These are phyloP conservation scores for Amphipoea lucens DNA, from an alignment of 2,888 invertebrate genomes.

Conservation along the genomic window DNA sequence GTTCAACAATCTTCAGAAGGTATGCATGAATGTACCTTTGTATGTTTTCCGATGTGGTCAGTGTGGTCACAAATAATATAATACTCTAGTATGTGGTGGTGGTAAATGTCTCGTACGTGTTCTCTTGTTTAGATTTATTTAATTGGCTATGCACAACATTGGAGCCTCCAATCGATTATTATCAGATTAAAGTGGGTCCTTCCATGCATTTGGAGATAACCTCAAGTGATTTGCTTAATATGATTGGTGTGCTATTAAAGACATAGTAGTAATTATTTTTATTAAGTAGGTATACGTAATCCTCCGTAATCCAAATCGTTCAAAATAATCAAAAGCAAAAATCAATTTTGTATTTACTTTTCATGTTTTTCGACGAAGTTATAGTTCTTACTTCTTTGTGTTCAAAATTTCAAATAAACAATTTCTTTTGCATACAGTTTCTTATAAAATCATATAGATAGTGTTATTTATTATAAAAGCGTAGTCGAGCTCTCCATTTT, in stretches of 20 bases:
- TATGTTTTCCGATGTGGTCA: not conserved
- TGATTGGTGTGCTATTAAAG: not conserved
- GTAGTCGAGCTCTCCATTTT: slow-evolving; percentile 27
- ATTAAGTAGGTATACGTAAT: not conserved
- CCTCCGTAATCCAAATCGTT: not conserved
- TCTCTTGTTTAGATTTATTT: not conserved
- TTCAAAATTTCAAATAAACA: slow-evolving; percentile 8
- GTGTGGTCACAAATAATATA: too few relatives aligned
- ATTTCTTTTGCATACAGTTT: slow-evolving; percentile 20
- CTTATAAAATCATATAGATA: slow-evolving; percentile 26
- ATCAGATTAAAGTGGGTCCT: not conserved
- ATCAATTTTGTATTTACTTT: not conserved
- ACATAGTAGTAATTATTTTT: not conserved
- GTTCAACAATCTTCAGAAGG: not conserved
- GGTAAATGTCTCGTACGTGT: not conserved
- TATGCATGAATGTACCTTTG: not conserved
- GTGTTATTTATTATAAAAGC: slow-evolving; percentile 25
- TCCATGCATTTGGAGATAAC: not conserved
- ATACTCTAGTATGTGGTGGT: not conserved
- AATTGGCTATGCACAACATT: not conserved
- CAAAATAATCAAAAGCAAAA: slow-evolving; percentile 4
- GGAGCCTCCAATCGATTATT: not conserved
- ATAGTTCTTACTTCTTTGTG: slow-evolving; percentile 7
- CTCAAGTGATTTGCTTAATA: not conserved
- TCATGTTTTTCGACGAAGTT: slow-evolving; percentile 8